Conservation (phyloP, 30 jellyfish, hydroid and myxozoan genomes). For the Mastigias papua region DNA sequence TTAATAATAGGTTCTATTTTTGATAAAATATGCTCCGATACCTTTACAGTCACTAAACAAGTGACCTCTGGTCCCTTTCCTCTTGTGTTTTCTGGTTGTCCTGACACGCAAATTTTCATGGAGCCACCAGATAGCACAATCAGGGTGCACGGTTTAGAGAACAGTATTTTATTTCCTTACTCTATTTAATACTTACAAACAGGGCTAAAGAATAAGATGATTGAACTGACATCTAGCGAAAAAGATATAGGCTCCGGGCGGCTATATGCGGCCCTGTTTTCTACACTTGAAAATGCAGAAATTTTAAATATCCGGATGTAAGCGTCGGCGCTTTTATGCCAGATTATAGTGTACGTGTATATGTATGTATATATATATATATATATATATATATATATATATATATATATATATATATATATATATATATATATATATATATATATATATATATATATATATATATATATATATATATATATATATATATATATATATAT, state of each 20-base stretch:
- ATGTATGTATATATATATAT: too few relatives aligned
- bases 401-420: too few relatives aligned
- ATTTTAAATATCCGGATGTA: background rate
- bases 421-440: too few relatives aligned
- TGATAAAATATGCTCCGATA: background rate
- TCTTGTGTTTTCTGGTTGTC: background rate
- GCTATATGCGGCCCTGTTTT: background rate
- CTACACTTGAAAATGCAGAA: background rate
- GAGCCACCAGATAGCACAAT: background rate
- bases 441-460: too few relatives aligned
- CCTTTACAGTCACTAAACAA: background rate
- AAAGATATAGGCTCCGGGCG: background rate
- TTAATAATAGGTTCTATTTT: background rate
- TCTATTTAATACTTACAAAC: background rate
- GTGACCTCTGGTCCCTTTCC: background rate
- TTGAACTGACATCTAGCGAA: background rate
- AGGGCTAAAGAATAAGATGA: background rate
- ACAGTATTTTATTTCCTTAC: background rate
- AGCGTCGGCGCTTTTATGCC: slow-evolving; percentile 18
- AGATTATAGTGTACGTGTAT: slow-evolving; percentile 10
- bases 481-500: too few relatives aligned
- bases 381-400: too few relatives aligned
- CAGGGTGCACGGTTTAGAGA: background rate
- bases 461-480: too few relatives aligned
- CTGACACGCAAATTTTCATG: background rate